phyloP scores from a whole-genome alignment of 2,888 invertebrate species.

The Epinotia demarniana region DNA sequence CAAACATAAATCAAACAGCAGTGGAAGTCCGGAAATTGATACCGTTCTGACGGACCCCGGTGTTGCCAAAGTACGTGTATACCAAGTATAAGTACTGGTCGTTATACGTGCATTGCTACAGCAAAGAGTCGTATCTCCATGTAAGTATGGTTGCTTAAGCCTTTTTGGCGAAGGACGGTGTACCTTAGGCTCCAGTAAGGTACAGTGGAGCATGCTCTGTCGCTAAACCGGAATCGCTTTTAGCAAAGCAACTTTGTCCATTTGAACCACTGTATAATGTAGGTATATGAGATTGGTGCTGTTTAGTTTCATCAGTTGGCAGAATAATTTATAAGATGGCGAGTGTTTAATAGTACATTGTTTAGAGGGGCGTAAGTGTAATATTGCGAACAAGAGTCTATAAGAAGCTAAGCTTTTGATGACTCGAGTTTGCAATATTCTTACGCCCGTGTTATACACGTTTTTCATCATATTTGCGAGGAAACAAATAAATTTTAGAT shows the following conservation, averaged over 20 bases:
- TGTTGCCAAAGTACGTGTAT: conserved; percentile 55
- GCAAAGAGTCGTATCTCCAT: not conserved
- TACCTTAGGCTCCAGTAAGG: not conserved
- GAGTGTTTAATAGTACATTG: no score
- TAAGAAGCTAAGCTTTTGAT: no score
- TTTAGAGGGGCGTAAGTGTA: no score
- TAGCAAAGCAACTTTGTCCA: conserved; percentile 41
- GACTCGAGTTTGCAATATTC: no score
- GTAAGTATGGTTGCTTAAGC: not conserved
- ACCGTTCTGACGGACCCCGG: conserved; percentile 65
- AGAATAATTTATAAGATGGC: conserved; percentile 6
- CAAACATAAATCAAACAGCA: conserved; percentile 76
- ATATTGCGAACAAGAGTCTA: no score
- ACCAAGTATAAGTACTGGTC: conserved; percentile 19
- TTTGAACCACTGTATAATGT: conserved; percentile 30
- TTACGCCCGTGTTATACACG: no score
- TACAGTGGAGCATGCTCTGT: conserved; percentile 30
- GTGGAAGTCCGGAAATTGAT: conserved; percentile 76
- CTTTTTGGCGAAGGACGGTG: not conserved
- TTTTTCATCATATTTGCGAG: no score
- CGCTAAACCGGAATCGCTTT: conserved; percentile 38
- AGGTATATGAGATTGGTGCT: conserved; percentile 21
- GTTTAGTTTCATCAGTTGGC: conserved; percentile 23
- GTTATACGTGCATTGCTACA: conserved; percentile 1
- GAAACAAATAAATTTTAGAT: no score